Base-by-base conservation (phyloP, 2,888 invertebrate genomes). In the Dichetophora obliterata region DNA sequence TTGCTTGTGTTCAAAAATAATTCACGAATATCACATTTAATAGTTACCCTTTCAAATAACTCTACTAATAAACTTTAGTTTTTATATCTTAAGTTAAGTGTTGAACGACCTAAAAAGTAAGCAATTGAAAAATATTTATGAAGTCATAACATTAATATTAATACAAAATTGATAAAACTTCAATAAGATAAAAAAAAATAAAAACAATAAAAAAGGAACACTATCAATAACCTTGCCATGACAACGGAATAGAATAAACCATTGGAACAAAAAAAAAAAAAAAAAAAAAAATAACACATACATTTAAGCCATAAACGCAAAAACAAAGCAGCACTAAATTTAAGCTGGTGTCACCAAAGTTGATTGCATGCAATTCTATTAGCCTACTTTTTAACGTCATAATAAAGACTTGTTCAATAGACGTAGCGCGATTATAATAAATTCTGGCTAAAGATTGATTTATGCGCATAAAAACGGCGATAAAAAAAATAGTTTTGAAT, bases 371-470 rank as follows among this genome's bases (percentile, higher is more conserved):
- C 59, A 59, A 59, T 59, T 59, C 27, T 59, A 59, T 59, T 59
- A 59, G 59, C 59, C 59, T 27, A 59, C 24, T 59, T 59, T 59
- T 22, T 59, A 27, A 59, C 27, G 59, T 27, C 59, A 59, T 22
- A 59, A 59, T 59, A 59, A 59, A 59, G 22, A 54, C 54, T 19
- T 19, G 22, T 27, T 16, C 59, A 27, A 54, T 54, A 54, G 54
- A 54, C 54, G 1, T n/a, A 6, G 22, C 22, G 54, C 54, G n/a
- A 24, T 59, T 59, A 59, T 59, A 59, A 59, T 59, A 59, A 59
- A 59, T 59, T 59, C 43, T 59, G 59, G 27, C 24, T 27, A 59
- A 59, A 59, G 27, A 59, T 59, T 59, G 59, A 59, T 59, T 59
- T 59, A 59, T 59, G 59, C 14, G 24, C 59, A 59, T 16, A 22